Evolutionary conservation across 2,888 invertebrate species (phyloP), one percentile per base, ranked within the genome.

Genomic region (Lasius fuliginosus): DNA sequence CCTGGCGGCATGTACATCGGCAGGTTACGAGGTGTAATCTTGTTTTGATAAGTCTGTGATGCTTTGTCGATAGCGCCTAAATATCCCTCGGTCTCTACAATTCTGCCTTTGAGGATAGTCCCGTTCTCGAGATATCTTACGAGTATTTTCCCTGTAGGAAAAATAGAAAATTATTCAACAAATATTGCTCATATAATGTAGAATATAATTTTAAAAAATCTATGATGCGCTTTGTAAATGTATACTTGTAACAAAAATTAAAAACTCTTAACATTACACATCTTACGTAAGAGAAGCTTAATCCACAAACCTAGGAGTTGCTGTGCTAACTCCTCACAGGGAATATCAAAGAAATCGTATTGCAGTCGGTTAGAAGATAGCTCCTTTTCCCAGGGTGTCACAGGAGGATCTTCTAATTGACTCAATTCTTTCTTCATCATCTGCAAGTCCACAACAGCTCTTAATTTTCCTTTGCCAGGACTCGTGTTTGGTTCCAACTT

Each of bases 51-150:
- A 0, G 97, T 96, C 90, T 97, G 96, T 0, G 97, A 97, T 18
- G 97, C 97, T 94, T 96, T 96, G 94, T 97, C 97, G 81, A 96
- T 95, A 33, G 95, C 95, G 15, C 97, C 97, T 27, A 96, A 94
- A 92, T 97, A 97, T 82, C 97, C 96, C 94, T 97, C 97, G 0
- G 97, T 97, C 95, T 97, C 97, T 0, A 97, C 97, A 88, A 97
- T 97, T 88, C 95, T 95, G 23, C 97, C 97, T 92, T 95, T 96
- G 33, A 97, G 87, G 64, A 96, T 88, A 67, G 94, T 93, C 18
- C 96, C 96, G 90, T 95, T 94, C 18, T 95, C 95, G 67, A 96
- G 89, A 91, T 95, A 94, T 65, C 97, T 95, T 18, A 96, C 96
- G 40, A 97, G 91, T 60, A 96, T 91, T 94, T 97, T 96, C 9